These are phyloP conservation scores for Pseudoatta argentina DNA, from an alignment of 1,140 invertebrate genomes.

Conservation along the genomic window DNA sequence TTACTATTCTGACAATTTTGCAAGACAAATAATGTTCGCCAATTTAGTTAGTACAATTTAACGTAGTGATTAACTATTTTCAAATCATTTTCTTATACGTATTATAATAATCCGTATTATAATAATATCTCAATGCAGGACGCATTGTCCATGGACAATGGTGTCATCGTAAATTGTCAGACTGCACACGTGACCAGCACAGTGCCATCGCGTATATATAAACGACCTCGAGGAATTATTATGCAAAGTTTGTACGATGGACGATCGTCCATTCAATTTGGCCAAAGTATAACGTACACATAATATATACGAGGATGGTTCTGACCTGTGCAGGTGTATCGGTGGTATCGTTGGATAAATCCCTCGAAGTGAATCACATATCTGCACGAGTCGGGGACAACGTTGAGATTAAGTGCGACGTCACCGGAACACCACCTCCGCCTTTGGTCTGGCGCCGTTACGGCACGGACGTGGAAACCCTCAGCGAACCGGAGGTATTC, in stretches of 20 bases:
- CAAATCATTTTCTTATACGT: conserved; percentile 36
- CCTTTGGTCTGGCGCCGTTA: conserved; percentile 92
- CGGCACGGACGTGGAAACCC: conserved; percentile 89
- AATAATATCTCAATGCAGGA: neutral
- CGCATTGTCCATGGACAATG: conserved; percentile 57
- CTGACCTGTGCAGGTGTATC: conserved; percentile 88
- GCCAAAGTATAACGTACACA: conserved; percentile 1
- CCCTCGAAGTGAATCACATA: conserved; percentile 90
- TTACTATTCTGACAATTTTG: neutral
- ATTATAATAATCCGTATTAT: conserved; percentile 36
- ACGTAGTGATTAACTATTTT: conserved; percentile 11
- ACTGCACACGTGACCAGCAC: conserved; percentile 37
- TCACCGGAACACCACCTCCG: conserved; percentile 90
- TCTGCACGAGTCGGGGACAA: conserved; percentile 91
- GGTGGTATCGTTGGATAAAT: conserved; percentile 91
- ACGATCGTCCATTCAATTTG: conserved; percentile 54
- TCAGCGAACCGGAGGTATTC: conserved; percentile 89
- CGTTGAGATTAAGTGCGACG: conserved; percentile 93
- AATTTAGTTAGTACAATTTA: neutral
- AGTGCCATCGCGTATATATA: conserved; percentile 56
- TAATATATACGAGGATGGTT: conserved; percentile 14
- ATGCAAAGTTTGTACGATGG: conserved; percentile 52
- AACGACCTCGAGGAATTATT: conserved; percentile 56
- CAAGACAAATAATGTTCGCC: neutral
- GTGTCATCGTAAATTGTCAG: conserved; percentile 59